Percentiles rank a stretch among this genome's conserved stretches.
Evolutionary conservation across 2,888 invertebrate genomes (phyloP).

Genomic region (Microchrysa polita): DNA sequence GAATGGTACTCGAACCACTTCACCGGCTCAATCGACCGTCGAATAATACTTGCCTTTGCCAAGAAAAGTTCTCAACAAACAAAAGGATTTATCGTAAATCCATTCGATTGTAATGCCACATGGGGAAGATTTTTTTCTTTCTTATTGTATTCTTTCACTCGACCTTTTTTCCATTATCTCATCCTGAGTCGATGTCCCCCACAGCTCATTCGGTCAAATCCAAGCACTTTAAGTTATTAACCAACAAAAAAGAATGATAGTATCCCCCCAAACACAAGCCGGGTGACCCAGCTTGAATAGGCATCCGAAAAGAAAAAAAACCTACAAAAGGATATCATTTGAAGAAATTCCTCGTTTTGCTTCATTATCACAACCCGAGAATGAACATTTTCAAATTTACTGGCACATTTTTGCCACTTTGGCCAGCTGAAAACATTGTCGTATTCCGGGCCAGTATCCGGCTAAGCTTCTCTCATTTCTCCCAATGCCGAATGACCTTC

Average conservation of each 20-base stretch:
- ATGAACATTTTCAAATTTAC: not conserved
- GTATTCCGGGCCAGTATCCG: not conserved
- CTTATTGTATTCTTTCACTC: too few species aligned
- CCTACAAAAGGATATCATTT: slow-evolving; percentile 6
- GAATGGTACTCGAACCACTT: slow-evolving; percentile 24
- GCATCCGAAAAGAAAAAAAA: slow-evolving; percentile 17
- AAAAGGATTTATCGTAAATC: slow-evolving; percentile 37
- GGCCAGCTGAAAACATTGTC: slow-evolving; percentile 28
- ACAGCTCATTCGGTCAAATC: not conserved
- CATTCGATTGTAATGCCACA: slow-evolving; percentile 29
- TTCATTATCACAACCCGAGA: not conserved
- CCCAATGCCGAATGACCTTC: not conserved
- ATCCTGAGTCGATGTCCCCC: not conserved
- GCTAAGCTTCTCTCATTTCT: too few species aligned
- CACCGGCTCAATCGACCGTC: slow-evolving; percentile 33
- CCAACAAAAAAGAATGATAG: too few species aligned
- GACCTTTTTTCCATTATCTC: not conserved
- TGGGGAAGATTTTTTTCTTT: slow-evolving; percentile 13
- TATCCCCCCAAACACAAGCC: too few species aligned
- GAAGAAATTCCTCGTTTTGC: slow-evolving; percentile 10
- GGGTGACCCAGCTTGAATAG: not conserved
- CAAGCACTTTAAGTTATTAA: too few species aligned
- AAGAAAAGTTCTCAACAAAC: slow-evolving; percentile 1
- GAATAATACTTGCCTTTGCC: not conserved
- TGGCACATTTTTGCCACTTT: slow-evolving; percentile 36